Evolutionary conservation across 2,888 invertebrate genomes (phyloP).

Genomic region (Neuroscelio doddi): DNA sequence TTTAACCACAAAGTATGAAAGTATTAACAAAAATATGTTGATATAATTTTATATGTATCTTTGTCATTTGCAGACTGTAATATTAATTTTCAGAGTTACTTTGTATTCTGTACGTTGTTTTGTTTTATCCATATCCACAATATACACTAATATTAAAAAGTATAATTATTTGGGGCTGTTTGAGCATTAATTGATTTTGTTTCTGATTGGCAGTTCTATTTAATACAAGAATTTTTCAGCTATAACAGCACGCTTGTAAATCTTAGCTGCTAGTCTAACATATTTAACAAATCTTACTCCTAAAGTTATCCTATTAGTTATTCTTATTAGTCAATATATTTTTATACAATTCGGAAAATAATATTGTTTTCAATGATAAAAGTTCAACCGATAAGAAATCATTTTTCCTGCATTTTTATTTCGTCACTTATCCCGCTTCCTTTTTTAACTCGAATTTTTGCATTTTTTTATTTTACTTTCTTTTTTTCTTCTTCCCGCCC

Average conservation of each 20-base stretch:
- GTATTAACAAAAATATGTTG: too few species aligned
- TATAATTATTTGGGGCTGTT: constrained; percentile 51
- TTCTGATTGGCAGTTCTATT: constrained; percentile 67
- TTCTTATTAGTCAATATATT: background rate
- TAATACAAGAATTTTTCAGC: constrained; percentile 44
- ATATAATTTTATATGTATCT: too few species aligned
- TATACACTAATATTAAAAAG: constrained; percentile 39
- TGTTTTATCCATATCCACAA: constrained; percentile 24
- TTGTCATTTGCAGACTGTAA: too few species aligned
- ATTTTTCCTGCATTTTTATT: background rate
- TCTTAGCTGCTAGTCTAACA: constrained; percentile 31
- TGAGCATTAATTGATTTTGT: constrained; percentile 64
- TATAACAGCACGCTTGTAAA: constrained; percentile 39
- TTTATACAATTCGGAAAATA: background rate
- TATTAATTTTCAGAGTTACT: constrained; percentile 12
- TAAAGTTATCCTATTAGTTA: background rate
- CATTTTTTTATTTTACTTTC: too few species aligned
- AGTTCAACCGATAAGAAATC: background rate
- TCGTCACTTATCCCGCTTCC: too few species aligned
- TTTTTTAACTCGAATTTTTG: too few species aligned
- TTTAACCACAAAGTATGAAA: too few species aligned
- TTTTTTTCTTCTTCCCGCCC: too few species aligned
- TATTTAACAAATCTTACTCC: constrained; percentile 29
- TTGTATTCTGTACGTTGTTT: constrained; percentile 30
- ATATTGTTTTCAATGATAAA: constrained; percentile 1